Conservation (phyloP, 1,140 invertebrate genomes). For the Agrypnia vestita region DNA sequence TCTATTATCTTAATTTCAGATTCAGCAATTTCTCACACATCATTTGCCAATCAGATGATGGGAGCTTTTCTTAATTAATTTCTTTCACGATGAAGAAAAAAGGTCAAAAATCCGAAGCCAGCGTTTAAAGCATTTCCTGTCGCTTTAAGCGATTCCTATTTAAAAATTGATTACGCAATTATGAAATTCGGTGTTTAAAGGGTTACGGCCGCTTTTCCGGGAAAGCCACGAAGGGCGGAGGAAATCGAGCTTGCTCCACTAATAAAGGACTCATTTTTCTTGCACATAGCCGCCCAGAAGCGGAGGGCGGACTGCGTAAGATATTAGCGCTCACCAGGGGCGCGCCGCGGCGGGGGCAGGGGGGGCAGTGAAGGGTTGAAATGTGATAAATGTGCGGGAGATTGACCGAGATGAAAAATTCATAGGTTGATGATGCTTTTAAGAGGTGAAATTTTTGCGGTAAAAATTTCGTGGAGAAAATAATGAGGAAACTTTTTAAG, state of each 20-base stretch:
- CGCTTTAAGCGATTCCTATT: too few relatives aligned
- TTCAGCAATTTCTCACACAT: too few relatives aligned
- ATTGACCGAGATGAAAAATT: constrained; percentile 39
- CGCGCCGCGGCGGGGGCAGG: not conserved
- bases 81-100: too few relatives aligned
- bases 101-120: too few relatives aligned
- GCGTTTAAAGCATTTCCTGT: too few relatives aligned
- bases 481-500: too few relatives aligned
- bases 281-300: constrained; percentile 30
- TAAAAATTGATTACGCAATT: too few relatives aligned
- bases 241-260: constrained; percentile 57
- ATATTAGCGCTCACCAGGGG: constrained; percentile 20
- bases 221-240: constrained; percentile 49
- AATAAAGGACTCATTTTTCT: constrained; percentile 61
- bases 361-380: constrained; percentile 25
- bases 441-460: constrained; percentile 23
- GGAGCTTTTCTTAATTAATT: too few relatives aligned
- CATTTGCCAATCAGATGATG: too few relatives aligned
- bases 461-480: too few relatives aligned
- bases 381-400: constrained; percentile 33
- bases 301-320: constrained; percentile 36
- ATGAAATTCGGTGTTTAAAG: not conserved
- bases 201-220: constrained; percentile 19
- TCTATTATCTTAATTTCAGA: too few relatives aligned
- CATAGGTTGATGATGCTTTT: constrained; percentile 34